Conservation (phyloP, 2,797 vertebrate genomes). For the Menidia menidia region DNA sequence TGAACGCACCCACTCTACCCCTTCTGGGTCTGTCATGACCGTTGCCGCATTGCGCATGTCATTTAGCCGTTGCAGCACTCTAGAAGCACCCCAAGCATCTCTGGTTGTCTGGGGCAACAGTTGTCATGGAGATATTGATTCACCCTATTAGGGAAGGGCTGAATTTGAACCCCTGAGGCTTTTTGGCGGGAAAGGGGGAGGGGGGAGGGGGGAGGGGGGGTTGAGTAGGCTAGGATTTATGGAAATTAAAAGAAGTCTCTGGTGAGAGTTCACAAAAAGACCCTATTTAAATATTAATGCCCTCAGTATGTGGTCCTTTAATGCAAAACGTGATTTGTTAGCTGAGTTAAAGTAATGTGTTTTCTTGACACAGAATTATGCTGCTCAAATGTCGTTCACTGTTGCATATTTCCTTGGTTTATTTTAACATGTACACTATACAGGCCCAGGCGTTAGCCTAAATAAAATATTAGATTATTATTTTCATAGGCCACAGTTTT, state of each 20-base stretch:
- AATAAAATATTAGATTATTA: too few relatives aligned
- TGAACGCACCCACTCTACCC: background rate
- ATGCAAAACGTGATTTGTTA: background rate
- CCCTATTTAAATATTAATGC: constrained; percentile 15
- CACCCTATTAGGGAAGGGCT: constrained; percentile 54
- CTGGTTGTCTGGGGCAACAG: constrained; percentile 66
- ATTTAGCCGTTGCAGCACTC: background rate
- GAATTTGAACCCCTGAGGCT: constrained; percentile 59
- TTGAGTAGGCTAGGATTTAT: constrained; percentile 6
- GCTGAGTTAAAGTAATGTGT: background rate
- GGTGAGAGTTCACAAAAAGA: constrained; percentile 6
- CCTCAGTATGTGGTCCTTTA: background rate
- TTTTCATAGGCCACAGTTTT: background rate
- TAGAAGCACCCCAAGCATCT: constrained; percentile 55
- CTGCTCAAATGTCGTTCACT: background rate
- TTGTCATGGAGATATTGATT: constrained; percentile 74
- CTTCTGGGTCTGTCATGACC: background rate
- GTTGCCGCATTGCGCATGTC: constrained; percentile 28
- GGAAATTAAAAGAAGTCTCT: constrained; percentile 20
- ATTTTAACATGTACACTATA: background rate
- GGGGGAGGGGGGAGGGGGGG: constrained; percentile 42
- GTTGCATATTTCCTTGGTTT: background rate
- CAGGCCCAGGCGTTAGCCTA: too few relatives aligned
- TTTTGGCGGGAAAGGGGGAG: constrained; percentile 69
- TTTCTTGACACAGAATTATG: background rate